Evolutionary conservation across 1,140 invertebrate genomes (phyloP), one percentile per base, ranked within the genome.

Genomic region (Xylocopa sonorina): DNA sequence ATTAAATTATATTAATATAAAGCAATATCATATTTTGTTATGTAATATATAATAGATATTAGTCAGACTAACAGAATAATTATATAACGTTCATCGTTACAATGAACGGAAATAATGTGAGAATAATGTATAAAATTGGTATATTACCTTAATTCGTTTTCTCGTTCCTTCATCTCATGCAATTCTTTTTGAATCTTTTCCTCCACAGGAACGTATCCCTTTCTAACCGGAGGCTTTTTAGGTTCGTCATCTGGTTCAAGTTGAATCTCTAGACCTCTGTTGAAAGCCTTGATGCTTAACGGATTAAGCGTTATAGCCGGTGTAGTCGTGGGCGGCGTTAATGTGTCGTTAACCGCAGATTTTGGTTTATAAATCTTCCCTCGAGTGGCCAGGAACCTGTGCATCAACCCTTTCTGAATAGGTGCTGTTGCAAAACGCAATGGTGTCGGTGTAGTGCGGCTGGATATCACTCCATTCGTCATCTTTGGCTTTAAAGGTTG

Each of bases 111-210:
- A 51, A 51, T 24, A 43, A 43, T 2, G 6, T 24, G 29, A 24
- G 32, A 3, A 38, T 9, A 38, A 38, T 38, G 38, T 24, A 18
- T 14, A 29, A 29, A 24, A 18, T 12, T 27, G 14, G 10, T 12
- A 32, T 21, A n/a, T 68, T 68, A 95, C 94, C 95, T 96, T 18
- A 97, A 91, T 86, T 97, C 96, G 69, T 95, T 94, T 86, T 97
- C 96, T 53, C 96, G 93, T 53, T 94, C 94, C 84, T 95, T 96
- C 93, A 97, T 95, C 83, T 96, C 96, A 88, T 94, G 93, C 41
- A 97, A 90, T 89, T 97, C 96, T 74, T 95, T 95, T 88, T 97
- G 96, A 72, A 97, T 97, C 89, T 96, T 97, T 81, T 96, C 95
- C 88, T 96, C 96, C 2, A 96, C 96, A 2, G 95, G 95, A 2